A percentile compares a stretch with the other conserved stretches of the same genome.
Evolutionary conservation across 2,888 invertebrate species (phyloP).

Genomic region (Scaptomyza cyrtandrae): DNA sequence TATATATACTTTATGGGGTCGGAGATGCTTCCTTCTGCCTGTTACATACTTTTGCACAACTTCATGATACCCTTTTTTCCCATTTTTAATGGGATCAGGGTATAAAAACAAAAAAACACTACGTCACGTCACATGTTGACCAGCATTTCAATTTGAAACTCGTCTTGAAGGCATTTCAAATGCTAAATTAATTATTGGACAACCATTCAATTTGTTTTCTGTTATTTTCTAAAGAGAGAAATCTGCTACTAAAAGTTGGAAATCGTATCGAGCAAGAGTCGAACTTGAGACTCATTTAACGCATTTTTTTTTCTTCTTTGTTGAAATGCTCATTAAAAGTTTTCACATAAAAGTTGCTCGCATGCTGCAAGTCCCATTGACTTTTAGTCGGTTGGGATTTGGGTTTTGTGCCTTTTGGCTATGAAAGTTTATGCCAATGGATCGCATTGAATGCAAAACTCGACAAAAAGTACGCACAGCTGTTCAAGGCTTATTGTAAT

Average conservation of each 20-base stretch:
- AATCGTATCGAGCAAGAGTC: constrained; percentile 14
- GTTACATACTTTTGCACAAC: no score
- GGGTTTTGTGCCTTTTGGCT: not conserved
- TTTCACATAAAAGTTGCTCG: constrained; percentile 57
- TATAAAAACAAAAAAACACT: no score
- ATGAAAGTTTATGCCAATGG: constrained; percentile 20
- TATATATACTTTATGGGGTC: no score
- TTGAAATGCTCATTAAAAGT: constrained; percentile 74
- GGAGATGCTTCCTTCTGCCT: no score
- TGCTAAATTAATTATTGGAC: constrained; percentile 48
- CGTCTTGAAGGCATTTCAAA: constrained; percentile 9
- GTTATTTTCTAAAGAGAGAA: constrained; percentile 5
- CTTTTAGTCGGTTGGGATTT: constrained; percentile 9
- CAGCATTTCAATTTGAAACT: constrained; percentile 25
- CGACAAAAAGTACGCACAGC: constrained; percentile 7
- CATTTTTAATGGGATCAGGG: no score
- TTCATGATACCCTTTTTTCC: no score
- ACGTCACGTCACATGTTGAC: constrained; percentile 36
- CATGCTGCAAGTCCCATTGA: constrained; percentile 31
- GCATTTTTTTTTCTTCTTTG: constrained; percentile 31
- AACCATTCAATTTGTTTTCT: constrained; percentile 30
- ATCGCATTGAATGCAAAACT: constrained; percentile 17
- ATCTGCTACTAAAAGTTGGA: constrained; percentile 16
- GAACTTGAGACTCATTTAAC: constrained; percentile 37
- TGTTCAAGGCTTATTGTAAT: constrained; percentile 52